Percentiles rank a stretch among this genome's conserved stretches.
Evolutionary conservation across 2,797 vertebrate genomes (phyloP).

Genomic region (Petrocephalus sullivani): DNA sequence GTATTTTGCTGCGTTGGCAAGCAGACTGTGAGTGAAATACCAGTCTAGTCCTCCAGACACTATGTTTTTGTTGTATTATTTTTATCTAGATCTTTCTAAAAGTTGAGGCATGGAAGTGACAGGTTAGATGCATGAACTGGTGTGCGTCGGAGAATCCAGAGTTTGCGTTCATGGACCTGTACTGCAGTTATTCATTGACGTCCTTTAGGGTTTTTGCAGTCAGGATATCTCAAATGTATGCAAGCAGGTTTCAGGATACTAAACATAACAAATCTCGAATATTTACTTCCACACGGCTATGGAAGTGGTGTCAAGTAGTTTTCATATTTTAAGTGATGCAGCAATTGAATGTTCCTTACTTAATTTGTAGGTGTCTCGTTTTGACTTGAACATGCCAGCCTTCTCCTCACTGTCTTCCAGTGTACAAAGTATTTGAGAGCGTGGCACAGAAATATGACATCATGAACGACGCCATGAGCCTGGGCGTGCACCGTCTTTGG

Average conservation of each 20-base stretch:
- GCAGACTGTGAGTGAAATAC: background rate
- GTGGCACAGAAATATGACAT: constrained; percentile 90
- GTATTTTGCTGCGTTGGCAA: background rate
- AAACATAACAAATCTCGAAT: background rate
- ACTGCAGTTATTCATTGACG: background rate
- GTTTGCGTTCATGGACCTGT: background rate
- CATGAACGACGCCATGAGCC: constrained; percentile 97
- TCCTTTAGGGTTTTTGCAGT: background rate
- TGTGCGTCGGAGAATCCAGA: background rate
- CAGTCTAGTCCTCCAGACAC: background rate
- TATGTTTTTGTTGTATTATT: background rate
- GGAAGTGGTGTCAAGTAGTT: background rate
- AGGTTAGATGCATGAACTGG: no score
- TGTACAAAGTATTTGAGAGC: constrained; percentile 87
- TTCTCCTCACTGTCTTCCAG: constrained; percentile 47
- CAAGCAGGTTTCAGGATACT: background rate
- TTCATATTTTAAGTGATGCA: background rate
- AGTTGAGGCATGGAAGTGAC: background rate
- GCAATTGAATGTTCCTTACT: background rate
- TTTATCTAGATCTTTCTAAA: background rate
- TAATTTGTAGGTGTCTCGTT: background rate
- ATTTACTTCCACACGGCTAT: background rate
- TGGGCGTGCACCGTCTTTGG: constrained; percentile 89
- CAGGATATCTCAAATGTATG: background rate
- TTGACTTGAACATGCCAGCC: background rate